Evolutionary conservation across 2,888 invertebrate genomes (phyloP).

Genomic region (Nipponacmea schrenckii): DNA sequence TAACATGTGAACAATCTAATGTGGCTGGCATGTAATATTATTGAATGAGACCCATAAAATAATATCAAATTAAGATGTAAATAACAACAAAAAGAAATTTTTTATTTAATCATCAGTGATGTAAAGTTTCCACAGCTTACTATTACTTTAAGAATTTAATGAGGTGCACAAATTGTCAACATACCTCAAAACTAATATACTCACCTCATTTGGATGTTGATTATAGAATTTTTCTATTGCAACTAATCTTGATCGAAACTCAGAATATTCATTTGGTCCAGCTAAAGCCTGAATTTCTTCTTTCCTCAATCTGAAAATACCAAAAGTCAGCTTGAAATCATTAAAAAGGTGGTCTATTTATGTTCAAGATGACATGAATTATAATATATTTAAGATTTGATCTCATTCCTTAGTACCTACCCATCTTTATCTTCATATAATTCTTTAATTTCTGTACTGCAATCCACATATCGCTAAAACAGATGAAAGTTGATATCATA

Average conservation of each 20-base stretch:
- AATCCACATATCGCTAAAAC: constrained; percentile 78
- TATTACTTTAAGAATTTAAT: too few species aligned
- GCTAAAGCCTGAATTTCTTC: constrained; percentile 94
- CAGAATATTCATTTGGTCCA: constrained; percentile 98
- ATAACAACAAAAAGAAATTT: too few species aligned
- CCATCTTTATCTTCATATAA: constrained; percentile 96
- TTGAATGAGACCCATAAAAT: too few species aligned
- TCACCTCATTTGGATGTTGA: constrained; percentile 92
- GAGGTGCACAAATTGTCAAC: too few species aligned
- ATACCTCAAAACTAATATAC: too few species aligned
- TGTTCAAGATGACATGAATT: not conserved
- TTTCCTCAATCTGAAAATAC: constrained; percentile 77
- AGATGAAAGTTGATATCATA: constrained; percentile 11
- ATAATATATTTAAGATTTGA: too few species aligned
- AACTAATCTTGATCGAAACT: constrained; percentile 93
- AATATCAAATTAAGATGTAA: too few species aligned
- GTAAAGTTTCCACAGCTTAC: too few species aligned
- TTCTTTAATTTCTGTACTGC: constrained; percentile 84
- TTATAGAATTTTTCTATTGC: constrained; percentile 96
- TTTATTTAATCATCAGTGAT: too few species aligned
- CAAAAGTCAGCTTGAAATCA: not conserved
- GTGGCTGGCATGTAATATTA: too few species aligned
- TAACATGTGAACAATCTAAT: too few species aligned
- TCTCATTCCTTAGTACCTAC: constrained; percentile 40
- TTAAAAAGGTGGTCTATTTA: too few species aligned